Evolutionary conservation across 2,113 vertebrate species (phyloP).

Genomic region (Phoxinus phoxinus): DNA sequence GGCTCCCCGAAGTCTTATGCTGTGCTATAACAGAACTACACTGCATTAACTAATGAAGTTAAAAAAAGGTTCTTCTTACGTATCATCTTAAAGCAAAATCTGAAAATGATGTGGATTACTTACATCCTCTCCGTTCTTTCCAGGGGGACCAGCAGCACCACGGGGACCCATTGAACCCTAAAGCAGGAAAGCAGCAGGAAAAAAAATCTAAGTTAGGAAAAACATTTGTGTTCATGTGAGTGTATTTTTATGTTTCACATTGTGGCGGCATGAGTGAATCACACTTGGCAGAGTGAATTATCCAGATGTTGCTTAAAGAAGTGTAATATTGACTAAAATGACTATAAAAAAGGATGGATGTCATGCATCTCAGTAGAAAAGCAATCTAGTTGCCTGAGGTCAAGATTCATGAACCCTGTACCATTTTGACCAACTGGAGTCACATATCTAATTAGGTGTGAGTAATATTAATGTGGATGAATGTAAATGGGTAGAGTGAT

Average conservation of each 20-base stretch:
- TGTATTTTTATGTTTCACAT: constrained; percentile 22
- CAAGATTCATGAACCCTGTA: background rate
- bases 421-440: constrained; percentile 11
- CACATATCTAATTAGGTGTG: background rate
- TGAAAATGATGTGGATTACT: constrained; percentile 66
- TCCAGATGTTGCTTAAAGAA: constrained; percentile 11
- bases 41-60: background rate
- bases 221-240: constrained; percentile 19
- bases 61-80: background rate
- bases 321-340: background rate
- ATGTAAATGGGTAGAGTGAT: background rate
- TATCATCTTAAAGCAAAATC: constrained; percentile 1
- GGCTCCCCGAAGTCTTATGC: background rate
- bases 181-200: constrained; percentile 41
- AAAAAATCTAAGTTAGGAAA: constrained; percentile 21
- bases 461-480: background rate
- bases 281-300: background rate
- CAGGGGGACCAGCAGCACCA: constrained; percentile 88
- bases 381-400: background rate
- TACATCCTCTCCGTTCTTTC: constrained; percentile 99
- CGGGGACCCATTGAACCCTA: constrained; percentile 98
- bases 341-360: background rate
- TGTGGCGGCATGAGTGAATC: background rate
- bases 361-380: background rate
- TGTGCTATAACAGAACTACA: background rate